Base-by-base conservation (phyloP, 2,888 invertebrate genomes). In the Calliphora vomitoria region DNA sequence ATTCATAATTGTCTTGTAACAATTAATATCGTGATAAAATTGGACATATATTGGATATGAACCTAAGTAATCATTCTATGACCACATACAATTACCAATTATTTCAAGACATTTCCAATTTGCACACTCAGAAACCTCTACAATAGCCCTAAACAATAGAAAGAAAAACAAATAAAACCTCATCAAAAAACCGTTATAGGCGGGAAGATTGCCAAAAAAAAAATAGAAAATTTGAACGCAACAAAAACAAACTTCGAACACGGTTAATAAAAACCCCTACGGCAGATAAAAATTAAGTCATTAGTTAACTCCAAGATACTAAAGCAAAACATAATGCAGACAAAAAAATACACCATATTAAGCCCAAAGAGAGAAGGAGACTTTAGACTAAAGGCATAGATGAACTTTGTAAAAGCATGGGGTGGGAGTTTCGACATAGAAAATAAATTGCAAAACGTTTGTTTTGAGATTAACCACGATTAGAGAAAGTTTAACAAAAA, bases 221-320 rank as follows among this genome's bases (percentile, higher is more conserved):
- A 41, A 4, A 31, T n/a, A 18, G 41, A 38, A 53, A 41, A 60
- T 64, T 25, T 10, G 3, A n/a, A 47, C 2, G 8, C 38, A 68
- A 18, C 15, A 74, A 74, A 38, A 72, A 91, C 90, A 91, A 91
- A 92, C 91, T 91, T 92, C 90, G 90, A 91, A 92, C 91, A 91
- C 91, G 92, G 91, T 91, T 92, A 92, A 87, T 87, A 78, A 82
- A 87, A 87, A 90, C 90, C 91, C 93, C 92, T 91, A 92, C 92
- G 91, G 92, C 92, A 91, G 94, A 93, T 93, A 93, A 79, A 85
- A 93, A 93, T 93, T 93, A 93, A 93, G 93, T 93, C 94, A 93
- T 93, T 93, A 93, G 94, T 93, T 93, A 92, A 91, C 90, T 91
- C 90, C 91, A 89, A 80, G 74, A 83, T 68, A 80, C 71, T 44